A percentile compares a stretch with the other conserved stretches of the same genome.
Conservation (phyloP, 2,113 vertebrate genomes). For the Dicerorhinus sumatrensis region DNA sequence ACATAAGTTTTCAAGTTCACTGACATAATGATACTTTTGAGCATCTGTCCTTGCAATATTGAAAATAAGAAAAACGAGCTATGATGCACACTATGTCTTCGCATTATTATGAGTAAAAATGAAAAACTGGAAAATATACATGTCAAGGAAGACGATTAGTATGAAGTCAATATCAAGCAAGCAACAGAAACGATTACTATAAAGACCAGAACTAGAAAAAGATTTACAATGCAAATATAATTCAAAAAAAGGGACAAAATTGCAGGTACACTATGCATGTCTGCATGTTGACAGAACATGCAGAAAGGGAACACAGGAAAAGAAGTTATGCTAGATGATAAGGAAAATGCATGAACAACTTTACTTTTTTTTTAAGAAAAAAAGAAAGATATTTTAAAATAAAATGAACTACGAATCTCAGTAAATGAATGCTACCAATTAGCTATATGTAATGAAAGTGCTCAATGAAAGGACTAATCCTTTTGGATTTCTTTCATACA, state of each 20-base stretch:
- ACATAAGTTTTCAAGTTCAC: neutral
- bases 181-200: neutral
- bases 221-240: conserved; percentile 1
- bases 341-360: neutral
- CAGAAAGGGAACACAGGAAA: neutral
- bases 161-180: neutral
- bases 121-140: neutral
- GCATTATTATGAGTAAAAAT: neutral
- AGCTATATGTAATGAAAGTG: conserved; percentile 40
- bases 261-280: neutral
- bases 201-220: conserved; percentile 49
- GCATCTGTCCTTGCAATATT: neutral
- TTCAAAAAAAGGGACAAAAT: conserved; percentile 25
- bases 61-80: conserved; percentile 30
- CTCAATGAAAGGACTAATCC: conserved; percentile 32
- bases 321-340: neutral
- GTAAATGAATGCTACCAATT: conserved; percentile 48
- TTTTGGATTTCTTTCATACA: conserved; percentile 43
- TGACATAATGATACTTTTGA: neutral
- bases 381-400: conserved; percentile 13
- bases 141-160: neutral
- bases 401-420: conserved; percentile 35
- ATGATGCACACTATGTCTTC: neutral
- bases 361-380: neutral
- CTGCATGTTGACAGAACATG: neutral